Evolutionary conservation across 2,797 vertebrate species (phyloP).

Genomic region (Thunnus albacares): DNA sequence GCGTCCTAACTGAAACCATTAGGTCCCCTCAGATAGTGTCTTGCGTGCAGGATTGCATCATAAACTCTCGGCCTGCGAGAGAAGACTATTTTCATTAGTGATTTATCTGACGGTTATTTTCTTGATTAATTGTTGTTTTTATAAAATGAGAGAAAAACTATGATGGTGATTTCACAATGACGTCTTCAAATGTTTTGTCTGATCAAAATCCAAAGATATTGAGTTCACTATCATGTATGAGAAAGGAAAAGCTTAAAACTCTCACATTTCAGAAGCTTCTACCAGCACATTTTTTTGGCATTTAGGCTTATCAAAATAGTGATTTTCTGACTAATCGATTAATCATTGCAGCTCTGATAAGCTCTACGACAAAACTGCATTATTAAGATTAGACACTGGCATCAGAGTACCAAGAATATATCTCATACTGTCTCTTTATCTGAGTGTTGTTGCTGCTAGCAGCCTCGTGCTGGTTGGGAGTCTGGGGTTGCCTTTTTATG

Average conservation of each 20-base stretch:
- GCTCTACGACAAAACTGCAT: neutral
- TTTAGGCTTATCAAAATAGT: no score
- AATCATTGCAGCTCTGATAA: neutral
- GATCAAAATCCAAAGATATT: no score
- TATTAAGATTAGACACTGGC: neutral
- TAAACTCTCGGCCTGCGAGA: neutral
- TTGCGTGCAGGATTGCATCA: neutral
- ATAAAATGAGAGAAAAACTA: neutral
- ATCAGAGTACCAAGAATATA: neutral
- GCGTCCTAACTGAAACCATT: no score
- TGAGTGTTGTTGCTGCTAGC: constrained; percentile 4
- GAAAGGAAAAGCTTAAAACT: no score
- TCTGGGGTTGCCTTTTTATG: constrained; percentile 79
- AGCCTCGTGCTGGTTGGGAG: constrained; percentile 11
- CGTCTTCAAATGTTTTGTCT: no score
- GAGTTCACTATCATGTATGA: no score
- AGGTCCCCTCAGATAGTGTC: no score
- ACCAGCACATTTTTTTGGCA: no score
- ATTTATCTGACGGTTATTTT: neutral
- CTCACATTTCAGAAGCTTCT: no score
- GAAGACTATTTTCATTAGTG: neutral
- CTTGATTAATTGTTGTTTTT: neutral
- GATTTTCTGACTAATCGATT: no score
- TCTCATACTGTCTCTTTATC: constrained; percentile 1
- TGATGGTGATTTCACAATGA: no score